Percentiles rank a stretch among this genome's conserved stretches.
Evolutionary conservation across 2,888 invertebrate genomes (phyloP).

Genomic region (Luperina testacea): DNA sequence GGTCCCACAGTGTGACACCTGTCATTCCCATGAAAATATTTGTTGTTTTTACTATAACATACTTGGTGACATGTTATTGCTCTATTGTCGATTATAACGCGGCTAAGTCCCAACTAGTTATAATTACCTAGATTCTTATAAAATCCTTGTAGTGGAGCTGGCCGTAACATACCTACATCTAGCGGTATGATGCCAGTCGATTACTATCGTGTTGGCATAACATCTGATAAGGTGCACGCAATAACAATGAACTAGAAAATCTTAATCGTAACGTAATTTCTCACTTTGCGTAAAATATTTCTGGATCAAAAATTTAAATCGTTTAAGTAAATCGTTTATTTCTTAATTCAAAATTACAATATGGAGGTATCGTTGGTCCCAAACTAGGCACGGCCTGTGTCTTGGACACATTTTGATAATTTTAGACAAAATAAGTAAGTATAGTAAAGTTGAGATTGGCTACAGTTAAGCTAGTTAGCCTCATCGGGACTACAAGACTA

Average conservation of each 20-base stretch:
- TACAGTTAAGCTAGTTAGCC: too few species aligned
- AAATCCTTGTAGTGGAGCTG: slow-evolving; percentile 51
- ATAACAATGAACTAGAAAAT: slow-evolving; percentile 46
- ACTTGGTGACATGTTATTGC: slow-evolving; percentile 56
- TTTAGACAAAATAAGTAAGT: too few species aligned
- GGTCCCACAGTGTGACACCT: slow-evolving; percentile 57
- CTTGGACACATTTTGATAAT: too few species aligned
- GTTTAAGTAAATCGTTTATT: too few species aligned
- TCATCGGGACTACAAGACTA: too few species aligned
- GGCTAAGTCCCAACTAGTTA: slow-evolving; percentile 55
- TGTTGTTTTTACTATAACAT: slow-evolving; percentile 65
- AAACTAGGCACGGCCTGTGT: too few species aligned
- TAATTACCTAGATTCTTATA: slow-evolving; percentile 59
- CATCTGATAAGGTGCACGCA: slow-evolving; percentile 35
- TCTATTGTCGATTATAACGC: slow-evolving; percentile 68
- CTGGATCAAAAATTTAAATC: neutral
- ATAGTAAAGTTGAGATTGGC: too few species aligned
- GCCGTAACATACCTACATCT: slow-evolving; percentile 43
- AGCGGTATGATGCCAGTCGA: slow-evolving; percentile 26
- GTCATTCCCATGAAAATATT: slow-evolving; percentile 72
- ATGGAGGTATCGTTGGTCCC: too few species aligned
- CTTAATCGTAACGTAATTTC: slow-evolving; percentile 6
- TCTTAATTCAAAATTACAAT: too few species aligned
- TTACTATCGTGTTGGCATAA: slow-evolving; percentile 34
- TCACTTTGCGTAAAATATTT: neutral